Percentiles rank a stretch among this genome's conserved stretches.
Evolutionary conservation across 2,888 invertebrate species (phyloP).

Genomic region (Nemotelus nigrinus): DNA sequence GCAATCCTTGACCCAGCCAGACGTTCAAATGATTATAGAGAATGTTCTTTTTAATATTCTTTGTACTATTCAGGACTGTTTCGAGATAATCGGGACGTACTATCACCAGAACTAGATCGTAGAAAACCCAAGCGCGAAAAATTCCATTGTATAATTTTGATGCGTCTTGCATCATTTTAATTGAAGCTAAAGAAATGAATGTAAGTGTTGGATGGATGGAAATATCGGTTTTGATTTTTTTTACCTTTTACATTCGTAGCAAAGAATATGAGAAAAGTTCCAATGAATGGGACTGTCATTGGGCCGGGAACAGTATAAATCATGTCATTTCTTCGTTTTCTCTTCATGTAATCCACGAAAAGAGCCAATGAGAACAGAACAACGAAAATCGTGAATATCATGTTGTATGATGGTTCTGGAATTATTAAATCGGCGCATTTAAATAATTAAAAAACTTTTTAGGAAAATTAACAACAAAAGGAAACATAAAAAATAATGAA

Average conservation of each 20-base stretch:
- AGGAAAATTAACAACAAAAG: too few relatives aligned
- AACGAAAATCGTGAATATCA: slow-evolving; percentile 4
- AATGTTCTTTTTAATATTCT: slow-evolving; percentile 58
- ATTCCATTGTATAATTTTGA: not conserved
- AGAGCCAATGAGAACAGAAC: not conserved
- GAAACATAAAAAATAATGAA: too few relatives aligned
- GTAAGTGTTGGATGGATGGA: too few relatives aligned
- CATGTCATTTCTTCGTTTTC: slow-evolving; percentile 4
- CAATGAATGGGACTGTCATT: not conserved
- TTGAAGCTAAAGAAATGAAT: not conserved
- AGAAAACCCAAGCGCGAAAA: slow-evolving; percentile 25
- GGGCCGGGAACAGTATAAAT: slow-evolving; percentile 6
- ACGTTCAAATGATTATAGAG: slow-evolving; percentile 57
- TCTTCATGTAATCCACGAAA: slow-evolving; percentile 1
- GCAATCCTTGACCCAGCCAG: slow-evolving; percentile 60
- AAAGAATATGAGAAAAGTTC: not conserved
- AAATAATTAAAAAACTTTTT: too few relatives aligned
- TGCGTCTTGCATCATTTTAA: not conserved
- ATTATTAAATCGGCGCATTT: too few relatives aligned
- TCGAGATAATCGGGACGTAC: slow-evolving; percentile 14
- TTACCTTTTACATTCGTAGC: slow-evolving; percentile 11
- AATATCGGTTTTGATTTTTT: too few relatives aligned
- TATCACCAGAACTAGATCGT: not conserved
- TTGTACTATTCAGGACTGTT: slow-evolving; percentile 52
- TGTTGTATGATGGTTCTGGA: not conserved